Conservation (phyloP, 2,888 invertebrate genomes). For the Tenthredo mesomela region DNA sequence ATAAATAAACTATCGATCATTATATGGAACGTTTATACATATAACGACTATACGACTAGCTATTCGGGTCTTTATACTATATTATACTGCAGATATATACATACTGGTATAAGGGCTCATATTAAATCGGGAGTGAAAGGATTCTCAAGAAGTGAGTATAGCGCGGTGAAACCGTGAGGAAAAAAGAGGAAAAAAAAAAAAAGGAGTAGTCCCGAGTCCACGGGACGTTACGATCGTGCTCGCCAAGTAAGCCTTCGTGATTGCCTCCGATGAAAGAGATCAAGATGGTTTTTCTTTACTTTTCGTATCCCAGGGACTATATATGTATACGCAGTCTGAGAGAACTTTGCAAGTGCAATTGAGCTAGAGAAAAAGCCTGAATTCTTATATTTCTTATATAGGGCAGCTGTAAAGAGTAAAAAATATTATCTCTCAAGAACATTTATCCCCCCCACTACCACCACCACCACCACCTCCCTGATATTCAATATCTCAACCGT, state of each 20-base stretch:
- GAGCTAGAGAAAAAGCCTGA: neutral
- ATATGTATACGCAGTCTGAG: neutral
- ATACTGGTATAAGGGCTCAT: neutral
- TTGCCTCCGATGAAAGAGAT: constrained; percentile 53
- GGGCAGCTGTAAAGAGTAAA: neutral
- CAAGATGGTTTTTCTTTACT: constrained; percentile 48
- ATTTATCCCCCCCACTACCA: neutral
- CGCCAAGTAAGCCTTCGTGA: constrained; percentile 47
- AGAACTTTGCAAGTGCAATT: constrained; percentile 13
- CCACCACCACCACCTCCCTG: too few relatives aligned
- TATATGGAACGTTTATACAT: neutral
- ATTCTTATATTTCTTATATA: neutral
- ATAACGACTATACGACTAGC: neutral
- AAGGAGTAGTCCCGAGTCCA: neutral
- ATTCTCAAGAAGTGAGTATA: neutral
- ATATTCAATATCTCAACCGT: too few relatives aligned
- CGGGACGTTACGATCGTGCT: constrained; percentile 24
- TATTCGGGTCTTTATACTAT: neutral
- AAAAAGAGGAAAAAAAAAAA: neutral
- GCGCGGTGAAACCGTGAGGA: neutral
- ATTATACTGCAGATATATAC: neutral
- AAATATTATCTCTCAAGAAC: neutral
- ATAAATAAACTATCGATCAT: neutral
- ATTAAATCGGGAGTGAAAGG: constrained; percentile 34
- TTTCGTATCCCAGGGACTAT: neutral